Conservation (phyloP, 2,113 vertebrate species). For the Eubucco bourcierii region DNA sequence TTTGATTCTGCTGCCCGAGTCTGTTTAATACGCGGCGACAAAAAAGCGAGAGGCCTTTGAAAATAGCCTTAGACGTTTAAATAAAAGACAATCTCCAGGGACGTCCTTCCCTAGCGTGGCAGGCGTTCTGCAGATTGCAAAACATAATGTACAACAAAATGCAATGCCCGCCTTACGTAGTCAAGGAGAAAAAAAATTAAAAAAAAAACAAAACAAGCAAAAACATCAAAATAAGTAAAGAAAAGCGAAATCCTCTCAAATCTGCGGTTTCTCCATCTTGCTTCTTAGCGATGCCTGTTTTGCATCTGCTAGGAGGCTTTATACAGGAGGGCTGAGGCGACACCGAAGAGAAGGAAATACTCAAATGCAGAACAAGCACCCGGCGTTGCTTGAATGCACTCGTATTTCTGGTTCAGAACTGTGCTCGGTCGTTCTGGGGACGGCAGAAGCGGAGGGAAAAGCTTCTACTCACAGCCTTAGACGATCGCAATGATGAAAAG, state of each 20-base stretch:
- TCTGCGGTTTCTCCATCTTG: neutral
- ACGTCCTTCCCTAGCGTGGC: neutral
- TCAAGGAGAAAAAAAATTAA: neutral
- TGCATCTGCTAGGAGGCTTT: constrained; percentile 41
- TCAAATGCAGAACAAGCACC: neutral
- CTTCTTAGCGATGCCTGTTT: constrained; percentile 23
- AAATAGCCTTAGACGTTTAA: constrained; percentile 20
- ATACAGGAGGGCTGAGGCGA: constrained; percentile 7
- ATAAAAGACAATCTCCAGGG: constrained; percentile 22
- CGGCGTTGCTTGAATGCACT: neutral
- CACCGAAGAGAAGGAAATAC: constrained; percentile 9
- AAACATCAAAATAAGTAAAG: neutral
- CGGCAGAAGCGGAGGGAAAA: neutral
- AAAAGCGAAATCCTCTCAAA: neutral
- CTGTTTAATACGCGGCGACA: neutral
- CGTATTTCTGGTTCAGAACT: constrained; percentile 7
- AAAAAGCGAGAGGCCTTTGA: constrained; percentile 23
- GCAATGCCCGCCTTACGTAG: neutral
- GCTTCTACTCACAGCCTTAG: neutral
- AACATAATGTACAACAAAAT: neutral
- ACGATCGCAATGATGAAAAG: neutral
- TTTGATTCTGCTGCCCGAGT: neutral
- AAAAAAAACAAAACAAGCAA: neutral
- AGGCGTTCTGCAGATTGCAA: neutral
- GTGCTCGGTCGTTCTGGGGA: constrained; percentile 12